A percentile compares a stretch with the other conserved stretches of the same genome.
Evolutionary conservation across 2,113 vertebrate species (phyloP).

Genomic region (Malurus alboscapulatus): DNA sequence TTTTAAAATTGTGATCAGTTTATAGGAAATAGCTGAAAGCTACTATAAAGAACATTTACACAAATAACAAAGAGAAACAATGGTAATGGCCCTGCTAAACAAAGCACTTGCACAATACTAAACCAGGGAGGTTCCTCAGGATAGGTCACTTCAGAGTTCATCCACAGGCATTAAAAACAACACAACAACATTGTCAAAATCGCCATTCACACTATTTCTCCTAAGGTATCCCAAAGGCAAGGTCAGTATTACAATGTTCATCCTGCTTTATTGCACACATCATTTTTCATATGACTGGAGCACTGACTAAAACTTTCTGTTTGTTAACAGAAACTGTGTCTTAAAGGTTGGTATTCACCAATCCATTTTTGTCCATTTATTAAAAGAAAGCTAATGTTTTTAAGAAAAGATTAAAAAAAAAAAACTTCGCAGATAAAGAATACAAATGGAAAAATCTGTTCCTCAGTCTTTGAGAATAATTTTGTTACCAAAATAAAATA

Average conservation of each 20-base stretch:
- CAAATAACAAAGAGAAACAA: not conserved
- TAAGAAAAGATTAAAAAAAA: not conserved
- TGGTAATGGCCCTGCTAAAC: not conserved
- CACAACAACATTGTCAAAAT: not conserved
- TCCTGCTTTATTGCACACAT: not conserved
- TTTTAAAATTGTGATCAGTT: not conserved
- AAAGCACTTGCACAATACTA: not conserved
- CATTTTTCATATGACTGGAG: not conserved
- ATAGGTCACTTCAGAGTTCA: not conserved
- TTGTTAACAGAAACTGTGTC: not conserved
- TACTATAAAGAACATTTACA: not conserved
- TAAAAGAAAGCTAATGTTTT: not conserved
- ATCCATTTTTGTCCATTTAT: not conserved
- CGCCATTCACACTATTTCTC: not conserved
- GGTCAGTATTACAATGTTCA: rapidly evolving
- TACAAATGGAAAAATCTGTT: not conserved
- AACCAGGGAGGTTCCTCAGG: not conserved
- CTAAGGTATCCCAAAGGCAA: not conserved
- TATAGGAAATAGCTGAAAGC: not conserved
- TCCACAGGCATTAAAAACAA: not conserved
- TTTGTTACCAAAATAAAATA: not conserved
- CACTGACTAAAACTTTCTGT: not conserved
- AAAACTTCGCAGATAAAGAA: not conserved
- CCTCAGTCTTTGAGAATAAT: not conserved
- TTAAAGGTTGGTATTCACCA: not conserved